A percentile compares a stretch with the other conserved stretches of the same genome.
Evolutionary conservation across 37 sponge, comb jelly and placozoan genomes (phyloP).

Genomic region (Haliclona indistincta): DNA sequence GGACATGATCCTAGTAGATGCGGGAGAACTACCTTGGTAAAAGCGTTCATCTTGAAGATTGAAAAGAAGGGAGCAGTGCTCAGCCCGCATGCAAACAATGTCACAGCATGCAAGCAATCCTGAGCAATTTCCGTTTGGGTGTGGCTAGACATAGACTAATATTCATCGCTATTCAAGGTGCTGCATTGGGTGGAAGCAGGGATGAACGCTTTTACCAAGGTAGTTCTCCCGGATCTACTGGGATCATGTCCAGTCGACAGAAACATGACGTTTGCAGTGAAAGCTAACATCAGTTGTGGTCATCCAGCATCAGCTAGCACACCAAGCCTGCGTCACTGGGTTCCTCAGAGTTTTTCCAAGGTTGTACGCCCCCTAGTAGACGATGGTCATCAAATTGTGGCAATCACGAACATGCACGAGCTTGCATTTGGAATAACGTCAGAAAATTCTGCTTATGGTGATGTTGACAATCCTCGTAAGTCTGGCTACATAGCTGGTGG

Average conservation of each 20-base stretch:
- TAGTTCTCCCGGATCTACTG: constrained; percentile 13
- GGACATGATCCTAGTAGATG: constrained; percentile 4
- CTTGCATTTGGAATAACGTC: constrained; percentile 31
- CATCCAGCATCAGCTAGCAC: constrained; percentile 18
- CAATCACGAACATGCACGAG: constrained; percentile 35
- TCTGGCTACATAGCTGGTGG: constrained; percentile 38
- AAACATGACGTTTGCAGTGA: constrained; percentile 24
- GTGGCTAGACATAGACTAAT: not conserved
- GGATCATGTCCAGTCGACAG: not conserved
- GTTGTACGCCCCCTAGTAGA: constrained; percentile 15
- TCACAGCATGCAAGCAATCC: too few species aligned
- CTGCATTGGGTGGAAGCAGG: not conserved
- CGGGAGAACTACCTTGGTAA: constrained; percentile 6
- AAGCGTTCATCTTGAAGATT: constrained; percentile 25
- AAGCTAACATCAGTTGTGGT: constrained; percentile 31
- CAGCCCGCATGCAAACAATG: too few species aligned
- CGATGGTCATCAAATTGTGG: constrained; percentile 17
- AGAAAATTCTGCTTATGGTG: constrained; percentile 16
- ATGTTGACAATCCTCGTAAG: constrained; percentile 26
- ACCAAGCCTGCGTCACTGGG: constrained; percentile 15
- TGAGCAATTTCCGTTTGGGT: not conserved
- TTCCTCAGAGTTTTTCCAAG: not conserved
- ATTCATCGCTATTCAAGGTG: not conserved
- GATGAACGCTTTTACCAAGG: constrained; percentile 17
- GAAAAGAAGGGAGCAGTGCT: too few species aligned